Conservation (phyloP, 2,797 vertebrate genomes). For the Rhincodon typus region DNA sequence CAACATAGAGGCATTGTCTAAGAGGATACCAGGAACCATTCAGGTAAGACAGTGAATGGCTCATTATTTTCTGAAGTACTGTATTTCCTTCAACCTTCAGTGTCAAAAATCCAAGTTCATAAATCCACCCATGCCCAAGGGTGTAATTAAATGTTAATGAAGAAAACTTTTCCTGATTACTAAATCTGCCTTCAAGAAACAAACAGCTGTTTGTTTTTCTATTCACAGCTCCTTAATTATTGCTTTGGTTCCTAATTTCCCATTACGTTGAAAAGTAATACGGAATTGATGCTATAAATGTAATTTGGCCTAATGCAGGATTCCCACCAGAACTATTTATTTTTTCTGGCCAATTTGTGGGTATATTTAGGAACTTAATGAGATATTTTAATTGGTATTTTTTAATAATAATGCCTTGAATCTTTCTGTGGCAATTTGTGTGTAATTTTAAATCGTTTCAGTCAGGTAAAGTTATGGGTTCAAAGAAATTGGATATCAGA, state of each 20-base stretch:
- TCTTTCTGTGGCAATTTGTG: neutral
- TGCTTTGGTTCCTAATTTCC: neutral
- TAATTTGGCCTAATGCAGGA: neutral
- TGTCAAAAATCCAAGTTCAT: neutral
- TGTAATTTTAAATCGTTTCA: neutral
- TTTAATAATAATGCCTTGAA: neutral
- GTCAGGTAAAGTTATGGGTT: neutral
- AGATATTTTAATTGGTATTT: neutral
- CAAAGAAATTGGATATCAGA: neutral
- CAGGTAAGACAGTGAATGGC: constrained; percentile 52
- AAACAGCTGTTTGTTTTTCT: neutral
- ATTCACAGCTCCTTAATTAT: neutral
- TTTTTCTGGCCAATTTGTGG: neutral
- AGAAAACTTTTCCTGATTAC: neutral
- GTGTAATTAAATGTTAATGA: neutral
- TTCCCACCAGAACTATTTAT: neutral
- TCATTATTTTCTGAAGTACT: neutral
- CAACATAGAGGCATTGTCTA: constrained; percentile 51
- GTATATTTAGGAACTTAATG: neutral
- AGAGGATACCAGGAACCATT: constrained; percentile 53
- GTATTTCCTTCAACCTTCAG: neutral
- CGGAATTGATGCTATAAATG: neutral
- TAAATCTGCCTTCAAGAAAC: neutral
- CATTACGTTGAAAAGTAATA: neutral
- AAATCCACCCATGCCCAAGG: neutral